Evolutionary conservation across 1,140 invertebrate genomes (phyloP).

Genomic region (Trichoplusia ni): DNA sequence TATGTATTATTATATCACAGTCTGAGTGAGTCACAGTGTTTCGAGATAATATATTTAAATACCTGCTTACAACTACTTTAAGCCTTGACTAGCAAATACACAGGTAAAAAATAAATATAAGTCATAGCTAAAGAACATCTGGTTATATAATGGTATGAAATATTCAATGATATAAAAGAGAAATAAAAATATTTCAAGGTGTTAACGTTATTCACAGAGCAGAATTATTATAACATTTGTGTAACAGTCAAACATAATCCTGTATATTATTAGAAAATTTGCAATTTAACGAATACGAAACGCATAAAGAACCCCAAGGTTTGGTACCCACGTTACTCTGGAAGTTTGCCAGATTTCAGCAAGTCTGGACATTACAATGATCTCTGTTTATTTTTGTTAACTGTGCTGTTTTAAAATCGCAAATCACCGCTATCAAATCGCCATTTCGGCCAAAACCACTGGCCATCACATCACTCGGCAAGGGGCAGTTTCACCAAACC

Average conservation of each 20-base stretch:
- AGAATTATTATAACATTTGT: conserved; percentile 31
- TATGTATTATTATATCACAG: no score
- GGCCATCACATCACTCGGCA: conserved; percentile 21
- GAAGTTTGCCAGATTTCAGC: conserved; percentile 40
- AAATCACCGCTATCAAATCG: conserved; percentile 26
- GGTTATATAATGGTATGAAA: not conserved
- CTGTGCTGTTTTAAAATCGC: conserved; percentile 39
- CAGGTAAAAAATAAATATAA: no score
- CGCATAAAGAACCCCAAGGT: conserved; percentile 43
- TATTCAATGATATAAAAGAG: not conserved
- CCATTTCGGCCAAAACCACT: conserved; percentile 14
- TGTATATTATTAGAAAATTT: conserved; percentile 36
- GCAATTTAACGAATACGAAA: conserved; percentile 40
- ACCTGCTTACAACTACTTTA: no score
- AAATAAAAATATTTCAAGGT: conserved; percentile 29
- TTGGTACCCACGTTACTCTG: conserved; percentile 33
- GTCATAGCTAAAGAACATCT: not conserved
- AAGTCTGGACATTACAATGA: conserved; percentile 46
- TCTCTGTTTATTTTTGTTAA: conserved; percentile 44
- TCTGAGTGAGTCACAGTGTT: no score
- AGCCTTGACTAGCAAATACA: no score
- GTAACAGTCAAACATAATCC: conserved; percentile 23
- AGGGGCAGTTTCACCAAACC: conserved; percentile 1
- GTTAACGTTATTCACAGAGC: not conserved
- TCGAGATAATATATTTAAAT: no score